Evolutionary conservation across 2,113 vertebrate species (phyloP), one percentile per base, ranked within the genome.

Genomic region (Rana temporaria): DNA sequence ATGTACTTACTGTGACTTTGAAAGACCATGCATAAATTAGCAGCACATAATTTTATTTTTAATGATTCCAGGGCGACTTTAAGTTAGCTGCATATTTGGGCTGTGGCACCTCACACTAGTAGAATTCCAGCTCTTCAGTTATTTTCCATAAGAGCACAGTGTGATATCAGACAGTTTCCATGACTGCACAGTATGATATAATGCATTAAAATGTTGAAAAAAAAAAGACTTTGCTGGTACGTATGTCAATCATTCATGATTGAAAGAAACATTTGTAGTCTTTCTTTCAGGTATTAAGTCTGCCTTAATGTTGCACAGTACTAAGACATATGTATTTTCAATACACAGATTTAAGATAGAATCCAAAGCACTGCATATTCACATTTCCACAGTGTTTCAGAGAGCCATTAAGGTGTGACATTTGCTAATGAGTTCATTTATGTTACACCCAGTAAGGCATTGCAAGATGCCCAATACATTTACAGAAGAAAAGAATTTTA

Each of bases 141-240:
- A 83, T 83, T 83, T 78, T 83, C 63, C 81, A 83, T 83, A 83
- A 75, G 55, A 60, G 34, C 81, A 83, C 81, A 83, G 81, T 68
- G 64, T 66, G 81, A 83, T 57, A 83, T 83, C 71, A 76, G 81
- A 83, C 71, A 76, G 81, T 83, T 83, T 76, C 81, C 81, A 83
- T 83, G 81, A 83, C 81, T 83, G 81, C 81, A 83, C 81, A 83
- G 81, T 75, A 76, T 83, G 81, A 83, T 83, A 83, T 76, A 76
- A 83, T 76, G 17, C 72, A 68, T 83, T 83, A 76, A 75, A 75
- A 83, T 76, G 81, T 80, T 60, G 64, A 30, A 15, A 52, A 52
- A 38, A 81, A 75, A 82, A 60, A 60, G 56, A 65, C 48, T 74
- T 60, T 75, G 48, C 71, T 24, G 6, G 53, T 68, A 76, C 63